phyloP scores from a whole-genome alignment of 2,888 invertebrate species.

The Sclerodermus sp. region DNA sequence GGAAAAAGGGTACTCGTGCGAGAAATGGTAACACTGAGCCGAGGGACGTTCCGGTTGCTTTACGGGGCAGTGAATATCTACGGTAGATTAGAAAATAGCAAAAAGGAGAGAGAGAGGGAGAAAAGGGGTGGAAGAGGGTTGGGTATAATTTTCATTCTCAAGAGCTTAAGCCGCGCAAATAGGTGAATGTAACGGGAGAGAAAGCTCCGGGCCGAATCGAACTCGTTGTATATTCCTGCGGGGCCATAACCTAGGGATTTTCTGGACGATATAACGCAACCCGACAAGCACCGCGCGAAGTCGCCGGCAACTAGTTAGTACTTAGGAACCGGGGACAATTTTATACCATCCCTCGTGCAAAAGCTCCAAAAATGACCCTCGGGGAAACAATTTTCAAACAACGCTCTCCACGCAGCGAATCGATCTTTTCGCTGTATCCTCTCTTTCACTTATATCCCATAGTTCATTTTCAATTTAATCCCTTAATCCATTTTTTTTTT shows the following conservation, averaged over 20 bases:
- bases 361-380: too few species aligned
- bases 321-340: neutral
- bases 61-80: neutral
- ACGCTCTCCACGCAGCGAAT: too few species aligned
- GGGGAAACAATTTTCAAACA: too few species aligned
- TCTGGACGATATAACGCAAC: neutral
- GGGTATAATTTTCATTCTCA: constrained; percentile 19
- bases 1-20: too few species aligned
- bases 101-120: neutral
- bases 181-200: constrained; percentile 2
- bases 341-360: too few species aligned
- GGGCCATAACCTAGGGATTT: constrained; percentile 1
- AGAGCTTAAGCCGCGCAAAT: constrained; percentile 1
- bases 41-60: neutral
- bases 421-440: too few species aligned
- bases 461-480: too few species aligned
- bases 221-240: constrained; percentile 2
- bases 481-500: too few species aligned
- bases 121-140: neutral
- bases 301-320: neutral
- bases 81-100: neutral
- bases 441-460: too few species aligned
- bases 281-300: neutral
- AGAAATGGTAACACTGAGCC: too few species aligned
- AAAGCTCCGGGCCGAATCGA: neutral